Evolutionary conservation across 2,797 vertebrate species (phyloP).

Genomic region (Dipus sagitta): DNA sequence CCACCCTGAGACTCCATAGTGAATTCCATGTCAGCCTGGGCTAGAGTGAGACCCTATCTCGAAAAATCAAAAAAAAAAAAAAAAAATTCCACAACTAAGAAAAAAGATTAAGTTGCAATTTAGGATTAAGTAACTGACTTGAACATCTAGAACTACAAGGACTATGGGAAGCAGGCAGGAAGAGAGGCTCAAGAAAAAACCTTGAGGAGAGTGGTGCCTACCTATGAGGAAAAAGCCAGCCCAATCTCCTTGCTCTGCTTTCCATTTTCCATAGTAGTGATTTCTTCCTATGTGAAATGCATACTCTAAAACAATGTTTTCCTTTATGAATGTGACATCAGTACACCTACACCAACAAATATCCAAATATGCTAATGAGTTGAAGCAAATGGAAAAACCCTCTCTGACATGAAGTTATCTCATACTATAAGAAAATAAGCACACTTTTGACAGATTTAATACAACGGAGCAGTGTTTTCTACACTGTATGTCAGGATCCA

Average conservation of each 20-base stretch:
- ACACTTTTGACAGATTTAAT: constrained; percentile 1
- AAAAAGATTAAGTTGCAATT: constrained; percentile 60
- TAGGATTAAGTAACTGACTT: constrained; percentile 49
- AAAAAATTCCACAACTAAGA: not conserved
- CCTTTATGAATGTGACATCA: constrained; percentile 20
- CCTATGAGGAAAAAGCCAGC: not conserved
- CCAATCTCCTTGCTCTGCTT: not conserved
- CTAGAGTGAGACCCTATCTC: no score
- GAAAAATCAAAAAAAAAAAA: no score
- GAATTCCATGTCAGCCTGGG: no score
- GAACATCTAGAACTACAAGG: not conserved
- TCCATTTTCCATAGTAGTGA: not conserved
- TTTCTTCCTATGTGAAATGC: constrained; percentile 46
- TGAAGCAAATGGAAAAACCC: constrained; percentile 10
- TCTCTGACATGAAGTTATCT: constrained; percentile 58
- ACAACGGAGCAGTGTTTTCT: constrained; percentile 16
- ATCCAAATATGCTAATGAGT: constrained; percentile 43
- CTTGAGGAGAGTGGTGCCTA: not conserved
- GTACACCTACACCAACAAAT: not conserved
- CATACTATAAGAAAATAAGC: constrained; percentile 31
- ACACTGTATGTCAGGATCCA: not conserved
- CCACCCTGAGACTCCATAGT: no score
- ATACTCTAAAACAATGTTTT: constrained; percentile 59
- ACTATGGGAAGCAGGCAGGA: not conserved
- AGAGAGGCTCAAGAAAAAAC: not conserved